Evolutionary conservation across 2,888 invertebrate species (phyloP).

Genomic region (Cryptocheilus praepositus): DNA sequence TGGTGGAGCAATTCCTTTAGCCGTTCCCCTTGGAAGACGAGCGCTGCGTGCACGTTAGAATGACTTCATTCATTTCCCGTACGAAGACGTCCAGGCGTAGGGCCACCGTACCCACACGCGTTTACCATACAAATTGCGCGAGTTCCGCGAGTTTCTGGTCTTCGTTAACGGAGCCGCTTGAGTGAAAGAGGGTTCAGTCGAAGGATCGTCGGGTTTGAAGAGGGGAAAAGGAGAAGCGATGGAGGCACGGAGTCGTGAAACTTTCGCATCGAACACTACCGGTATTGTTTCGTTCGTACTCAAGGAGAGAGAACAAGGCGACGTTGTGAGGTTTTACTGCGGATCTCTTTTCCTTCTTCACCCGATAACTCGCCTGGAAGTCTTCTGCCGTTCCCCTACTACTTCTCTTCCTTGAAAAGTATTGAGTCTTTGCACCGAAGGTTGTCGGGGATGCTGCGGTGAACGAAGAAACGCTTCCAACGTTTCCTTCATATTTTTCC

Average conservation of each 20-base stretch:
- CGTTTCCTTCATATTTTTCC: too few species aligned
- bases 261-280: constrained; percentile 60
- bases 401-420: constrained; percentile 34
- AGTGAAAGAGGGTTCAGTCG: constrained; percentile 55
- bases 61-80: constrained; percentile 54
- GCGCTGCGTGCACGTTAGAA: constrained; percentile 32
- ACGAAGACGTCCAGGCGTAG: constrained; percentile 36
- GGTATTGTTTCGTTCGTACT: constrained; percentile 57
- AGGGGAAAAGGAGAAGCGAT: constrained; percentile 25
- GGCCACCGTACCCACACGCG: constrained; percentile 35
- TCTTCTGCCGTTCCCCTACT: constrained; percentile 6
- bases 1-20: constrained; percentile 18
- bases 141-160: constrained; percentile 59
- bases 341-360: constrained; percentile 38
- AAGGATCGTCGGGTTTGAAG: constrained; percentile 46
- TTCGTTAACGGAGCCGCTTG: constrained; percentile 60
- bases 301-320: constrained; percentile 55
- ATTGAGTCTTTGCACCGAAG: constrained; percentile 20
- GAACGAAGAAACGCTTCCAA: too few species aligned
- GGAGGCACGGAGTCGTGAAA: constrained; percentile 48
- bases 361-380: constrained; percentile 41
- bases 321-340: constrained; percentile 50
- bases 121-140: constrained; percentile 50
- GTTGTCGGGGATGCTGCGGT: too few species aligned
- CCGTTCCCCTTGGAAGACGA: not conserved